Percentiles rank a stretch among this genome's conserved stretches.
Evolutionary conservation across 2,113 vertebrate genomes (phyloP).

Genomic region (Ophthalmolycus amberensis): DNA sequence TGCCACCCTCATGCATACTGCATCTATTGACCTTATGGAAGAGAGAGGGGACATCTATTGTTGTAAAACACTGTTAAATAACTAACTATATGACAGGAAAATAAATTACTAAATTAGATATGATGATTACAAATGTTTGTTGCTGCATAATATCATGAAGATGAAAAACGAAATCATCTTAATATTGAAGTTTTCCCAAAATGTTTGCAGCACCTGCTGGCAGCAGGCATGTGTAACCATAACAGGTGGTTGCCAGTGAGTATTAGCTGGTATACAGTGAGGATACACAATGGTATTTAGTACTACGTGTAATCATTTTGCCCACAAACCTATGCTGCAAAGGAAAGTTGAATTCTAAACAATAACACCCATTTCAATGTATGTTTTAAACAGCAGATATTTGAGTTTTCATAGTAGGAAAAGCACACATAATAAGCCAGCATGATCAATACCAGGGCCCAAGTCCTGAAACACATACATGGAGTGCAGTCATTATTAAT

Average conservation of each 20-base stretch:
- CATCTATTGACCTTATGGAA: background rate
- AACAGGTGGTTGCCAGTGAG: background rate
- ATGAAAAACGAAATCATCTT: background rate
- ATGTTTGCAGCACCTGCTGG: background rate
- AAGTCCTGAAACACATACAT: background rate
- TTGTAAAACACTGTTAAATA: background rate
- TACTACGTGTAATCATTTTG: background rate
- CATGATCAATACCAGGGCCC: background rate
- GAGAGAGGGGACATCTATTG: background rate
- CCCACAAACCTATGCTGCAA: background rate
- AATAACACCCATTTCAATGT: background rate
- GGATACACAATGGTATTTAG: background rate
- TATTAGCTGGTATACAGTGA: background rate
- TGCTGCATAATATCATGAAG: background rate
- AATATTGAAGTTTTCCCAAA: background rate
- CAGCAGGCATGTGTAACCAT: background rate
- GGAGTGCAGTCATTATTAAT: background rate
- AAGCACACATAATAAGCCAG: background rate
- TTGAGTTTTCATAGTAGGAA: background rate
- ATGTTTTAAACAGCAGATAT: background rate
- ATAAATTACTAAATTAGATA: background rate
- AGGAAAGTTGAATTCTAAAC: background rate
- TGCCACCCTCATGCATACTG: background rate
- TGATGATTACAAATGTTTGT: background rate
- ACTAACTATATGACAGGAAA: background rate